Evolutionary conservation across 2,113 vertebrate genomes (phyloP).

Genomic region (Tautogolabrus adspersus): DNA sequence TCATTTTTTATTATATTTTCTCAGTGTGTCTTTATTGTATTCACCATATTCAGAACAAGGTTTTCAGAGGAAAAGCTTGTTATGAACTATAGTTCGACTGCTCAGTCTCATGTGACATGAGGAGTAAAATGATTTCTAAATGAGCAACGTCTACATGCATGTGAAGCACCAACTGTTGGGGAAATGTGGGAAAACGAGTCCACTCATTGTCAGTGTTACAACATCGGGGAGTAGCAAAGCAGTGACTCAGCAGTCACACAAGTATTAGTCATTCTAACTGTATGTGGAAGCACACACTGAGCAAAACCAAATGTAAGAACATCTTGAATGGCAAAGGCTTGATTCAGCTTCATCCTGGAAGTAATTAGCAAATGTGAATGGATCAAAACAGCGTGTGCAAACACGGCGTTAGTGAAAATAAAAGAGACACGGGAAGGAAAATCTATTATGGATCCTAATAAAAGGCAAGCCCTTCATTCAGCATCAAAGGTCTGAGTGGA

Average conservation of each 20-base stretch:
- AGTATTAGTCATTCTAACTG: constrained; percentile 1
- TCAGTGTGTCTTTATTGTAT: no score
- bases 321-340: neutral
- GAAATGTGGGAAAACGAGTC: neutral
- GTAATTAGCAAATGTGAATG: constrained; percentile 26
- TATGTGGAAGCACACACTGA: neutral
- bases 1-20: no score
- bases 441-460: constrained; percentile 33
- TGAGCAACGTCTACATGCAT: no score
- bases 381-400: constrained; percentile 49
- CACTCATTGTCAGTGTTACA: neutral
- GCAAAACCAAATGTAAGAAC: neutral
- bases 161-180: neutral
- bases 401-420: neutral
- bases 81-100: no score
- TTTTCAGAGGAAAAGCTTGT: no score
- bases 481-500: constrained; percentile 64
- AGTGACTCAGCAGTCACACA: neutral
- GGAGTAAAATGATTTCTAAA: no score
- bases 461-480: constrained; percentile 54
- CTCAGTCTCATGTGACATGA: no score
- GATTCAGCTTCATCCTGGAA: constrained; percentile 11
- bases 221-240: neutral
- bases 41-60: no score
- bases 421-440: neutral